phyloP scores from a whole-genome alignment of 2,888 invertebrate genomes.

The Rapana venosa region DNA sequence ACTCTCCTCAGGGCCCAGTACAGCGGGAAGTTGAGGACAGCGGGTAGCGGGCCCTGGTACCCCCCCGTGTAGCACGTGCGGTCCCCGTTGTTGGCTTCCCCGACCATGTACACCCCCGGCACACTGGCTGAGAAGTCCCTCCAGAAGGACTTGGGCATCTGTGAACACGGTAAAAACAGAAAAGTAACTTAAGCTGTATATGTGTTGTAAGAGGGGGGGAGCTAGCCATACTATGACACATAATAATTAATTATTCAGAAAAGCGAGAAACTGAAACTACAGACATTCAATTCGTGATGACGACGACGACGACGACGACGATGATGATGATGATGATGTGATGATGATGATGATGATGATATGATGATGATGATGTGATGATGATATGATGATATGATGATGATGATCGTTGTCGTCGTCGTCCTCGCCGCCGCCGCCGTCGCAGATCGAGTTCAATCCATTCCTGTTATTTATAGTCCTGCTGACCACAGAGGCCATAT shows the following conservation, averaged over 20 bases:
- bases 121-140: constrained; percentile 49
- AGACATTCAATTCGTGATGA: not conserved
- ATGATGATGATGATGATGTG: not conserved
- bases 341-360: not conserved
- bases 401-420: not conserved
- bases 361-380: not conserved
- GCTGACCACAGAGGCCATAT: too few species aligned
- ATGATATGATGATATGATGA: too few species aligned
- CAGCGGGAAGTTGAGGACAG: constrained; percentile 58
- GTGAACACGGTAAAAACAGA: not conserved
- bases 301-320: not conserved
- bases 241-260: too few species aligned
- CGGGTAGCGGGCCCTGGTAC: constrained; percentile 57
- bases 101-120: constrained; percentile 54
- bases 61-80: constrained; percentile 51
- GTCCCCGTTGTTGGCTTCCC: constrained; percentile 57
- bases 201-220: too few species aligned
- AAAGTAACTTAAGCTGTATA: too few species aligned
- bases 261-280: not conserved
- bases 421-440: too few species aligned
- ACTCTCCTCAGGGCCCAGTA: constrained; percentile 51
- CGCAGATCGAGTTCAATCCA: too few species aligned
- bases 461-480: too few species aligned
- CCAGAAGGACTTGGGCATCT: constrained; percentile 56
- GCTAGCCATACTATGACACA: too few species aligned